Evolutionary conservation across 1,140 invertebrate species (phyloP), one percentile per base, ranked within the genome.

Genomic region (Streblospio benedicti): DNA sequence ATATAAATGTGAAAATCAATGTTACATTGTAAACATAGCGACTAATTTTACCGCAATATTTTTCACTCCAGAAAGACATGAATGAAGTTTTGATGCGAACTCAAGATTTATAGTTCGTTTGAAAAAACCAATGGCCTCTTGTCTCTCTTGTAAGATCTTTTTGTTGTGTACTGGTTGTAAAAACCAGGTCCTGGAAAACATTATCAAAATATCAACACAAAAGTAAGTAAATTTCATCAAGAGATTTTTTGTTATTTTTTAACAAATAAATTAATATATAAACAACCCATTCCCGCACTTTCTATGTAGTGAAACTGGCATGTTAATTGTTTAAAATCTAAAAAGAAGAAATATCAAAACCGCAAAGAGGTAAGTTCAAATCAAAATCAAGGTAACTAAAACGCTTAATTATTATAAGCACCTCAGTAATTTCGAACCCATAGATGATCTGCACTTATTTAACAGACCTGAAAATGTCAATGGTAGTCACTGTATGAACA

Each of bases 371-470:
- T 28, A 3, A 4, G 6, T 32, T 41, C 57, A 12, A 27, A 38
- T 58, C 49, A 25, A 56, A 2, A 56, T 9, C 51, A 32, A 6
- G 14, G 23, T 33, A 32, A 9, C 4, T 41, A 25, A 59, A 59
- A 61, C n/a, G 52, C 47, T 30, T 32, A 49, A 33, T 57, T 35
- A 51, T 49, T 51, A 30, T 25, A 28, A n/a, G 52, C 61, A 79
- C 76, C 74, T 75, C 50, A 79, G 60, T 59, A 68, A 61, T 83
- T 85, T 63, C 41, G 63, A 68, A 5, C 77, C 77, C 60, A 85
- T 74, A 67, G 81, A 81, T 0, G 86, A 88, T 63, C 81, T 81
- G 65, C 87, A 89, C 65, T 84, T 81, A 71, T 84, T 85, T 41
- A 89, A 81, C n/a, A 88, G 71, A 16, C 84, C 83, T 76, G 53